These are phyloP conservation scores for Drosophila anomalata DNA, from an alignment of 2,888 invertebrate species.

Conservation along the genomic window DNA sequence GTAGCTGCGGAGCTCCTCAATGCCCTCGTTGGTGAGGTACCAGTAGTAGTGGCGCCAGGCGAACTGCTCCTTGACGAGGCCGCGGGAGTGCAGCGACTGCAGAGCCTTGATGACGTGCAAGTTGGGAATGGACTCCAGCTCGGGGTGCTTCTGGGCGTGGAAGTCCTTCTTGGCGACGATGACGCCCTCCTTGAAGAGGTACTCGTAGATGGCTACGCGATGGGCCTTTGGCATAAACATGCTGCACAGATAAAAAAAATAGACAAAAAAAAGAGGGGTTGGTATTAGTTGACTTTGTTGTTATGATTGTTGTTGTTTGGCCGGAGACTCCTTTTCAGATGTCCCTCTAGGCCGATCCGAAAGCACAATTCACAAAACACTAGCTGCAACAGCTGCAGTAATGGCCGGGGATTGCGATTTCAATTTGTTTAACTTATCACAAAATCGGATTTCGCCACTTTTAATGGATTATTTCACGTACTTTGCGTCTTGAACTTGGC, in stretches of 20 bases:
- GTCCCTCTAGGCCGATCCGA: background rate
- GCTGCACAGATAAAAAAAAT: constrained; percentile 85
- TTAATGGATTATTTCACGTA: constrained; percentile 80
- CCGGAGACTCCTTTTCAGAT: constrained; percentile 12
- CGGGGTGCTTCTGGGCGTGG: constrained; percentile 98
- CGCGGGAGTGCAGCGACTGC: constrained; percentile 97
- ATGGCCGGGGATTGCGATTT: constrained; percentile 16
- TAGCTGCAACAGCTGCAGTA: constrained; percentile 16
- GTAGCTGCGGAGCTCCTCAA: constrained; percentile 97
- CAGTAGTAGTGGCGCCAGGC: constrained; percentile 99
- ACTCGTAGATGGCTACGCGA: constrained; percentile 97
- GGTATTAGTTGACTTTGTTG: constrained; percentile 43
- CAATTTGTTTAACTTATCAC: constrained; percentile 40
- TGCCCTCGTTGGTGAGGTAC: constrained; percentile 98
- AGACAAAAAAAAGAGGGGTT: constrained; percentile 25
- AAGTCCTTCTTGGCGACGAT: constrained; percentile 99
- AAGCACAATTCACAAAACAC: constrained; percentile 16
- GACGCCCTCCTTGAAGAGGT: constrained; percentile 99
- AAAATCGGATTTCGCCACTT: constrained; percentile 63
- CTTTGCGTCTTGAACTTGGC: constrained; percentile 82
- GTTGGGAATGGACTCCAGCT: constrained; percentile 97
- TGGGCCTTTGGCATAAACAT: constrained; percentile 99
- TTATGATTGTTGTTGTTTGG: constrained; percentile 40
- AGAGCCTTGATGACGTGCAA: constrained; percentile 99
- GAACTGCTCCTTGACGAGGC: constrained; percentile 99